These are phyloP conservation scores for Sympetrum striolatum DNA, from an alignment of 2,888 invertebrate species.

Conservation along the genomic window DNA sequence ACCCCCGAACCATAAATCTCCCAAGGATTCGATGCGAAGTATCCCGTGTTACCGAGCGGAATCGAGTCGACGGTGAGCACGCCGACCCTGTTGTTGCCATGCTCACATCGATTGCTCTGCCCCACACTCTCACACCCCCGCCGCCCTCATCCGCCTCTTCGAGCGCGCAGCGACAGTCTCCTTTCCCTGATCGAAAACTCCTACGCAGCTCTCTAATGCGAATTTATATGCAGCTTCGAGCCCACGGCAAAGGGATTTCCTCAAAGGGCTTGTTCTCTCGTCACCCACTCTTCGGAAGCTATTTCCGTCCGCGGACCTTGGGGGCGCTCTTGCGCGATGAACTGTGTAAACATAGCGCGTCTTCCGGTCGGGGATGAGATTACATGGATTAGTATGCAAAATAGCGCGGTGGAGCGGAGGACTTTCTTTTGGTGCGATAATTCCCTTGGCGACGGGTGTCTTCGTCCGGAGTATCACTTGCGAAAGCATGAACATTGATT, in stretches of 20 bases:
- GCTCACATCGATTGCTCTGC: constrained; percentile 1
- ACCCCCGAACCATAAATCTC: background rate
- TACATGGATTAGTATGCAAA: background rate
- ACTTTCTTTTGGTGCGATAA: background rate
- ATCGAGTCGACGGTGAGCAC: background rate
- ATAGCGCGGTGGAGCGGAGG: background rate
- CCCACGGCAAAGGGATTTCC: background rate
- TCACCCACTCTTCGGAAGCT: background rate
- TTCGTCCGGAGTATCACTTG: too few relatives aligned
- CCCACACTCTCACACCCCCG: background rate
- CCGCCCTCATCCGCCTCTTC: background rate
- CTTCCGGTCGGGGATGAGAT: background rate
- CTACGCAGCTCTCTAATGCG: background rate
- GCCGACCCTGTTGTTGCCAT: background rate
- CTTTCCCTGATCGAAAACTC: background rate
- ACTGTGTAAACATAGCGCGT: background rate
- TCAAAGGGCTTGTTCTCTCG: background rate
- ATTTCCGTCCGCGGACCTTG: background rate
- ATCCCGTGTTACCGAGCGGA: background rate
- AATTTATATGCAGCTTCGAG: background rate
- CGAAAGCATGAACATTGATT: too few relatives aligned
- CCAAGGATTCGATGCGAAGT: background rate
- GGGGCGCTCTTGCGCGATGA: background rate
- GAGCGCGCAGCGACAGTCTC: background rate
- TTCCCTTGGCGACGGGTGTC: too few relatives aligned